Base-by-base conservation (phyloP, 2,797 vertebrate genomes). In the Acestrorhynchus altus region DNA sequence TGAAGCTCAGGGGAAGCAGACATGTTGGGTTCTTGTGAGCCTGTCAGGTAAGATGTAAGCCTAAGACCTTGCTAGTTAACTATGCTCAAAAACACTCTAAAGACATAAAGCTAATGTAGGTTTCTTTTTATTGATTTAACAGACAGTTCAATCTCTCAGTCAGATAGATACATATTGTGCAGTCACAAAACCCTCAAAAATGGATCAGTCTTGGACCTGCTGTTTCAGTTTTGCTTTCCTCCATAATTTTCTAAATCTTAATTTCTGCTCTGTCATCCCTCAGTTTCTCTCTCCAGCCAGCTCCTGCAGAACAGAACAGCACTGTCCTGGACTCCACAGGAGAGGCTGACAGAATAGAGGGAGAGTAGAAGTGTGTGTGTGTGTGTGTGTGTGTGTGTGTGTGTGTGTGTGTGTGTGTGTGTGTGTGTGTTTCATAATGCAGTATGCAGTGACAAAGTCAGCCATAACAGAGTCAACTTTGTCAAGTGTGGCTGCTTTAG, bases 311-410 rank as follows among this genome's bases (percentile, higher is more conserved):
- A 63, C 10, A 40, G 60, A 35, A 63, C n/a, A 13, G 0, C 60
- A 22, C 31, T 63, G 60, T 63, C 60, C 35, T 1, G 1, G 10
- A 63, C 31, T 20, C 35, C 60, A 63, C 60, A 40, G 10, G 35
- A 42, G 35, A 42, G 59, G 39, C 28, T 39, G 59, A 16, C 16
- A 11, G 16, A 39, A 61, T n/a, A 60, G 57, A 28, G 57, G 57
- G 57, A 60, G 18, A 20, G 49, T 1, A 52, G 47, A 26, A 24
- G 35, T 72, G 47, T 78, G 59, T 40, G 47, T 72, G 35, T 78
- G 47, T 72, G 49, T 46, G 66, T 63, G 46, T 63, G 57, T 77
- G 59, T 64, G 42, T 46, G 20, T 71, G 60, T 78, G 57, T 65
- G 56, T 47, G 24, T 15, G 28, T 76, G 52, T 47, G 26, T 61